Conservation (phyloP, 1,140 invertebrate genomes). For the Drosophila equinoxialis region DNA sequence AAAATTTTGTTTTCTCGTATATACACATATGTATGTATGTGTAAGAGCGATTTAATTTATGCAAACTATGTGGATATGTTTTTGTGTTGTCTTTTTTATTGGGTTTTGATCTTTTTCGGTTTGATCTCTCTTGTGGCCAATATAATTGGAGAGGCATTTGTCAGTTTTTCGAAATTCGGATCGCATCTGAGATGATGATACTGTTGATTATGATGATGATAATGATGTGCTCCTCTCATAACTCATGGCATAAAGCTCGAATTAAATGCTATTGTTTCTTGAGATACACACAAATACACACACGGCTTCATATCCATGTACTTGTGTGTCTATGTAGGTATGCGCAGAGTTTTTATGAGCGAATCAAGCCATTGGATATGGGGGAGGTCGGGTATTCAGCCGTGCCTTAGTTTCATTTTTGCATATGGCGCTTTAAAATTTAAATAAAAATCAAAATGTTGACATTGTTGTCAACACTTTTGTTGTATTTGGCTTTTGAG, state of each 20-base stretch:
- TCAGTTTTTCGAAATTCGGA: constrained; percentile 26
- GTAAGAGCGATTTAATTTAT: constrained; percentile 61
- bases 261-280: constrained; percentile 75
- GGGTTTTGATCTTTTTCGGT: not conserved
- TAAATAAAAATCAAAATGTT: constrained; percentile 78
- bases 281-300: constrained; percentile 25
- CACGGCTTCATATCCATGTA: constrained; percentile 38
- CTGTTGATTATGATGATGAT: constrained; percentile 47
- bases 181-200: constrained; percentile 30
- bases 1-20: constrained; percentile 61
- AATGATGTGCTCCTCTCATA: constrained; percentile 59
- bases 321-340: not conserved
- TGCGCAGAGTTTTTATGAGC: constrained; percentile 34
- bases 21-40: constrained; percentile 40
- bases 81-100: constrained; percentile 26
- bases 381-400: not conserved
- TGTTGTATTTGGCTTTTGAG: not conserved
- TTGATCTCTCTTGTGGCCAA: constrained; percentile 8
- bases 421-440: constrained; percentile 65
- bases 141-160: constrained; percentile 40
- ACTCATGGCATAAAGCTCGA: constrained; percentile 60
- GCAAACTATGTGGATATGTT: constrained; percentile 67
- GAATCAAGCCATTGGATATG: not conserved
- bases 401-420: constrained; percentile 54
- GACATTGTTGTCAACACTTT: constrained; percentile 60